Evolutionary conservation across 2,888 invertebrate species (phyloP).

Genomic region (Drosophila phalerata): DNA sequence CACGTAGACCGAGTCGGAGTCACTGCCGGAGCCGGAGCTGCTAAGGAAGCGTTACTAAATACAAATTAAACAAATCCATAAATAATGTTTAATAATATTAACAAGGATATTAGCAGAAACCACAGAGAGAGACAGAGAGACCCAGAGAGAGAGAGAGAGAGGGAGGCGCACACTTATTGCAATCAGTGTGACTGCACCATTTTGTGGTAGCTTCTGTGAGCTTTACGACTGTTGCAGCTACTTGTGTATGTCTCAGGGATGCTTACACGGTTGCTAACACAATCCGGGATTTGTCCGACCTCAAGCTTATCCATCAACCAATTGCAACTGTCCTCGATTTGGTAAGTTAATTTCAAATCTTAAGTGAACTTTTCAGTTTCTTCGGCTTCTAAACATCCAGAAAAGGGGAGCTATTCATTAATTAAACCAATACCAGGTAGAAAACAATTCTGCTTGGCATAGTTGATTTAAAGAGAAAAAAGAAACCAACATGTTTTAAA

Average conservation of each 20-base stretch:
- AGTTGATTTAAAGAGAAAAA: too few species aligned
- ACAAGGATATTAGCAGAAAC: slow-evolving; percentile 83
- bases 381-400: background rate
- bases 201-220: slow-evolving; percentile 35
- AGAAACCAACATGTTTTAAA: too few species aligned
- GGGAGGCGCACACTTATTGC: slow-evolving; percentile 59
- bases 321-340: background rate
- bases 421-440: too few species aligned
- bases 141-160: too few species aligned
- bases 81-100: slow-evolving; percentile 85
- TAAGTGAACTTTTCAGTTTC: too few species aligned
- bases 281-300: slow-evolving; percentile 14
- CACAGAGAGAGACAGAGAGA: slow-evolving; percentile 43
- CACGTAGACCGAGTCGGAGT: slow-evolving; percentile 39
- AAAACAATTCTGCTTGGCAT: too few species aligned
- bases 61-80: slow-evolving; percentile 85
- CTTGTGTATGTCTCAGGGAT: slow-evolving; percentile 11
- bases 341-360: too few species aligned
- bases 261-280: slow-evolving; percentile 44
- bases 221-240: slow-evolving; percentile 38
- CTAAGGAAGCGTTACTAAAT: slow-evolving; percentile 81
- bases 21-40: slow-evolving; percentile 23
- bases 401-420: too few species aligned
- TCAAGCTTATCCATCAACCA: slow-evolving; percentile 9
- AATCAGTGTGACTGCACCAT: slow-evolving; percentile 65